Base-by-base conservation (phyloP, 2,113 vertebrate genomes). In the Cheirogaleus medius region DNA sequence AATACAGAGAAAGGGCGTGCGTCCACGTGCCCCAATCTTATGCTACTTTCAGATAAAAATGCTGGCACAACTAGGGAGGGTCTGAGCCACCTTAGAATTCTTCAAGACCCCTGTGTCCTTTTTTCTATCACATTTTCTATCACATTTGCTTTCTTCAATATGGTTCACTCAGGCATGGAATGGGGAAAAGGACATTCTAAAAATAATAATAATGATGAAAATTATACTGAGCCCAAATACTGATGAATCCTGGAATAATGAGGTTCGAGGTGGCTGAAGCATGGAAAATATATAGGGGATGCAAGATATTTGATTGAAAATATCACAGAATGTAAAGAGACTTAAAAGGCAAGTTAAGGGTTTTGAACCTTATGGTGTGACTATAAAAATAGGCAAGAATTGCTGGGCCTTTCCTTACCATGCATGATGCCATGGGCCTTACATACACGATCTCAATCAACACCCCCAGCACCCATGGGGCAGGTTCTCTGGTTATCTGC, bases 41-140 rank as follows among this genome's bases (percentile, higher is more conserved):
- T 0, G 20, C 25, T 13, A 20, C 77, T 44, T 86, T 92, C 42
- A 34, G 64, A 63, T 44, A 27, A 29, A 37, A 91, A 42, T 18
- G 5, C 32, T 1, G 20, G 23, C 29, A 60, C 3, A 52, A 1
- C 58, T 0, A 1, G 0, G 66, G 49, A 85, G 39, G 64, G 6
- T 17, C 68, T 47, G 27, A 42, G 68, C 18, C 63, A 25, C 18
- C 15, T 32, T 29, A 29, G 63, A 78, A 64, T 39, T 73, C 49
- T 52, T 49, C 52, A 2, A 4, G 60, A 58, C 58, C 5, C 27
- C 25, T 54, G 25, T 14, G 9, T 39, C 29, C 37, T 39, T 77
- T 17, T 15, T 23, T 39, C 21, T 47, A 6, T 37, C 15, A 49
- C 6, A 21, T 17, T 15, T 23, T 39, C 21, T 47, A 6, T 37